Conservation (phyloP, 2,888 invertebrate genomes). For the Phanerotoma sp. region DNA sequence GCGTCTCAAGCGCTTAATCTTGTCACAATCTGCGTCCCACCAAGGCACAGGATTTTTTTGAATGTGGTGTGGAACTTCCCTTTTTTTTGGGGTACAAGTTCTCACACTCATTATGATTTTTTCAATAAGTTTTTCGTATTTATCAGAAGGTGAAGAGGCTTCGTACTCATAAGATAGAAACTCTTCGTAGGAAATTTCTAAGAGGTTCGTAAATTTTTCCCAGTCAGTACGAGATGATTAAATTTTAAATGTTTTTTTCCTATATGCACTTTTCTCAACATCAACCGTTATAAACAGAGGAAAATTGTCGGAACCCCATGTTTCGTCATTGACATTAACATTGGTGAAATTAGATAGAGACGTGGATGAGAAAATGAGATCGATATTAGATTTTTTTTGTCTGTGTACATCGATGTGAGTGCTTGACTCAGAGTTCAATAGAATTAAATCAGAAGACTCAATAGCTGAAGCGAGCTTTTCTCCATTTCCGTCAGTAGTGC, state of each 20-base stretch:
- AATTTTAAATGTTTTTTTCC: neutral
- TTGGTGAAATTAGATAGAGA: neutral
- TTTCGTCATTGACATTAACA: neutral
- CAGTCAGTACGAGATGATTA: conserved; percentile 1
- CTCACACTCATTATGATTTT: no score
- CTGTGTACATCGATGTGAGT: no score
- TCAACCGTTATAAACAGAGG: neutral
- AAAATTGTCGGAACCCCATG: conserved; percentile 5
- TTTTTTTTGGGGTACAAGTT: neutral
- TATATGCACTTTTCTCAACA: neutral
- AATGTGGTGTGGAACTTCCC: neutral
- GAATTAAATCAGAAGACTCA: no score
- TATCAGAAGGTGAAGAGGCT: conserved; percentile 1
- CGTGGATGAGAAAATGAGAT: neutral
- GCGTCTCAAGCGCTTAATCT: conserved; percentile 20
- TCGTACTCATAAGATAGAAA: conserved; percentile 12
- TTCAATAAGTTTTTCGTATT: no score
- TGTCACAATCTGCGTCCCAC: conserved; percentile 31
- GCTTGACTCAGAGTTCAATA: no score
- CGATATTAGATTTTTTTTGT: neutral
- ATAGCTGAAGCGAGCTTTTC: no score
- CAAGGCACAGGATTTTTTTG: conserved; percentile 25
- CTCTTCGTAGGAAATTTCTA: no score
- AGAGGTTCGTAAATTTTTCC: conserved; percentile 3
- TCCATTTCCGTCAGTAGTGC: no score